Conservation (phyloP, 2,797 vertebrate species). For the Protonibea diacanthus region DNA sequence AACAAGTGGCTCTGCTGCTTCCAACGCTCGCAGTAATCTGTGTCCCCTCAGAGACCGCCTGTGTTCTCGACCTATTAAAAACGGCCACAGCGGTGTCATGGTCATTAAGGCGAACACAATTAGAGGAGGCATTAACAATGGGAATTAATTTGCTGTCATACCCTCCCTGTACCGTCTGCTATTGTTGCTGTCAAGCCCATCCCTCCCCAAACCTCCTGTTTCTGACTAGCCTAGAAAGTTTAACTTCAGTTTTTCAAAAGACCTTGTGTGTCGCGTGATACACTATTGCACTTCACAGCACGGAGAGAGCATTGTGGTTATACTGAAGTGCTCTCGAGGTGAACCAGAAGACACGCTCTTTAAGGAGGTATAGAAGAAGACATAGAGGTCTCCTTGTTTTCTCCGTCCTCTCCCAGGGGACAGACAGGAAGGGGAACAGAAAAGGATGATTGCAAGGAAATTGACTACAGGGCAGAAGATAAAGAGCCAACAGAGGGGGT, state of each 20-base stretch:
- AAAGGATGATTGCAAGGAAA: slow-evolving; percentile 23
- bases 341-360: slow-evolving; percentile 21
- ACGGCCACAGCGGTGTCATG: slow-evolving; percentile 66
- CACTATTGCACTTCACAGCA: slow-evolving; percentile 10
- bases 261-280: slow-evolving; percentile 3
- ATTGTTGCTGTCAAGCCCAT: slow-evolving; percentile 46
- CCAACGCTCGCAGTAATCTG: slow-evolving; percentile 53
- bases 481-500: slow-evolving; percentile 20
- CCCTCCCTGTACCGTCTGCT: slow-evolving; percentile 50
- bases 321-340: slow-evolving; percentile 32
- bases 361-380: slow-evolving; percentile 26
- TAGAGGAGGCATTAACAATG: slow-evolving; percentile 78
- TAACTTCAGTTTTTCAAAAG: not conserved
- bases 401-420: slow-evolving; percentile 35
- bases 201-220: slow-evolving; percentile 7
- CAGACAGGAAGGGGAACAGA: slow-evolving; percentile 20
- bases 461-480: slow-evolving; percentile 31
- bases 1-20: slow-evolving; percentile 51
- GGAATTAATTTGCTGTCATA: slow-evolving; percentile 77
- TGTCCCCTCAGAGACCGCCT: slow-evolving; percentile 58
- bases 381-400: slow-evolving; percentile 40
- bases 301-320: not conserved
- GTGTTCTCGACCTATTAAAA: slow-evolving; percentile 72
- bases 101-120: slow-evolving; percentile 75
- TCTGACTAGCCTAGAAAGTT: not conserved